These are phyloP conservation scores for Halocaridina rubra DNA, from an alignment of 2,888 invertebrate genomes.

Conservation along the genomic window DNA sequence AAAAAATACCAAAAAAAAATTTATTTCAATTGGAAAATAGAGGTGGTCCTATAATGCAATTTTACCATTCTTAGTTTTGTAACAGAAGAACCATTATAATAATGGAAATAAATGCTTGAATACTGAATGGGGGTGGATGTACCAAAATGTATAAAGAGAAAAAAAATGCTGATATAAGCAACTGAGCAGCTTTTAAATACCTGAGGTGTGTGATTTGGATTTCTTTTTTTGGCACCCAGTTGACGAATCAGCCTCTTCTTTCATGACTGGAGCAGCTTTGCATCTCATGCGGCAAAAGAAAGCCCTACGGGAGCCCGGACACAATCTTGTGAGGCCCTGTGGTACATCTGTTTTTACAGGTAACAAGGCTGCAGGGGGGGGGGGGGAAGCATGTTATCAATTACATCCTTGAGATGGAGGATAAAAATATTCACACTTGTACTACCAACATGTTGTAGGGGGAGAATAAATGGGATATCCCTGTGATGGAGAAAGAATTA, in stretches of 20 bases:
- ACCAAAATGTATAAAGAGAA: neutral
- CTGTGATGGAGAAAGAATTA: no score
- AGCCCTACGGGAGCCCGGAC: slow-evolving; percentile 89
- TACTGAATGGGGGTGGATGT: no score
- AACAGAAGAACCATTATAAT: no score
- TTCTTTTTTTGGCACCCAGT: slow-evolving; percentile 70
- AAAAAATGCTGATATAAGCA: neutral
- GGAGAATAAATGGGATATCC: no score
- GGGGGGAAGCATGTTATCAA: neutral
- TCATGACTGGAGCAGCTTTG: slow-evolving; percentile 73
- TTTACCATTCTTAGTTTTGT: no score
- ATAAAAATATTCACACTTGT: no score
- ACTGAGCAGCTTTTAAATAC: slow-evolving; percentile 66
- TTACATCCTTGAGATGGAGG: neutral
- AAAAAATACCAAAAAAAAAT: no score
- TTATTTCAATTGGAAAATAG: no score
- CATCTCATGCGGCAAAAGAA: slow-evolving; percentile 95
- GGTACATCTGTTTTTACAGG: slow-evolving; percentile 89
- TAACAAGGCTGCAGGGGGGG: slow-evolving; percentile 79
- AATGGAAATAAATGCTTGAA: no score
- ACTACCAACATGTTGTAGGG: no score
- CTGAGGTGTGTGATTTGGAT: slow-evolving; percentile 73
- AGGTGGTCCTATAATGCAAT: no score
- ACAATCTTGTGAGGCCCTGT: slow-evolving; percentile 78
- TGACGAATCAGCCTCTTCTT: slow-evolving; percentile 79